phyloP scores from a whole-genome alignment of 2,113 vertebrate genomes.

The Zingel zingel region DNA sequence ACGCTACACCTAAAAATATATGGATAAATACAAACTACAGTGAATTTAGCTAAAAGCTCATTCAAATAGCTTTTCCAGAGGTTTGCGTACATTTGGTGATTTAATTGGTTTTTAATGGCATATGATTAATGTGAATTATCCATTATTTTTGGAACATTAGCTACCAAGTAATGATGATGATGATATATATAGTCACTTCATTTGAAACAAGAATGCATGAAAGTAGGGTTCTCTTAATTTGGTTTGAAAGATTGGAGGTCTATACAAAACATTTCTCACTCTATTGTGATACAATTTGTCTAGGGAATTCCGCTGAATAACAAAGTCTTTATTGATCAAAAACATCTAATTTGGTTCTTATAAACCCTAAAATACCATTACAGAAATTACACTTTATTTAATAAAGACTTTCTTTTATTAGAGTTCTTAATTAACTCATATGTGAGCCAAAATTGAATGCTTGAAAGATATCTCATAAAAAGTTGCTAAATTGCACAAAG shows the following conservation, averaged over 20 bases:
- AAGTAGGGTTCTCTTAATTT: neutral
- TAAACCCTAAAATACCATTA: neutral
- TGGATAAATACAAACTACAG: neutral
- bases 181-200: too few relatives aligned
- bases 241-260: neutral
- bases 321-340: neutral
- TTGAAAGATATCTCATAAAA: neutral
- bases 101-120: constrained; percentile 11
- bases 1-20: neutral
- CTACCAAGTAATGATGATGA: neutral
- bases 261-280: neutral
- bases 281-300: neutral
- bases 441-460: constrained; percentile 26
- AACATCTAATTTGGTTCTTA: neutral
- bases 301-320: neutral
- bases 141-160: constrained; percentile 25
- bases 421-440: neutral
- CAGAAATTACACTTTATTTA: neutral
- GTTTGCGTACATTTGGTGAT: neutral
- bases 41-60: neutral
- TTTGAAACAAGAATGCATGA: neutral
- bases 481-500: neutral
- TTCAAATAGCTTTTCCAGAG: neutral
- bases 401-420: neutral
- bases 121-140: neutral